Conservation (phyloP, 2,797 vertebrate genomes). For the Cyprinella venusta region DNA sequence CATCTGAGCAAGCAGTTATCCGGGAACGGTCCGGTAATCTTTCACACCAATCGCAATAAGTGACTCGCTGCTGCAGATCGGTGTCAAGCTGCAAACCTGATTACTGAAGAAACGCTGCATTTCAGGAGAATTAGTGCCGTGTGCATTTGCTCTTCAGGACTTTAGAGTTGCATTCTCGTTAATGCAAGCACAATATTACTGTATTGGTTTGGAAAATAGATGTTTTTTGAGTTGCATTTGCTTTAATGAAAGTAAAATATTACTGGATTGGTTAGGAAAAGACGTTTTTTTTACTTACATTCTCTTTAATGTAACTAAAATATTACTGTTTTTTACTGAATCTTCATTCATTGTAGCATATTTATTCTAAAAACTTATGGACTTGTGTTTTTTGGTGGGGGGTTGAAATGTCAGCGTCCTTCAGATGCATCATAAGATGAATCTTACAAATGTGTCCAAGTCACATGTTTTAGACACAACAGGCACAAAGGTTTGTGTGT, state of each 20-base stretch:
- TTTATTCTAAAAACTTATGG: not conserved
- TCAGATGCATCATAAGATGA: no score
- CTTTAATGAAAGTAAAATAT: no score
- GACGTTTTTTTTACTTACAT: no score
- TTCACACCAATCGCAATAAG: constrained; percentile 17
- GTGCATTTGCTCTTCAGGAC: not conserved
- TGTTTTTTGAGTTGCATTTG: not conserved
- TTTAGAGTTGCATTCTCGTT: not conserved
- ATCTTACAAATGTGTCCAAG: no score
- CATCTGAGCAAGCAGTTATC: constrained; percentile 14
- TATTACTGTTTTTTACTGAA: no score
- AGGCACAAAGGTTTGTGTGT: no score
- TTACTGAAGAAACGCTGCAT: constrained; percentile 12
- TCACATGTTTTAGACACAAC: no score
- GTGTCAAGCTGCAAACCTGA: constrained; percentile 16
- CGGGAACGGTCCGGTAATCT: constrained; percentile 9
- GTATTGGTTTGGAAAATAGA: not conserved
- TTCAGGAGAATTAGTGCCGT: not conserved
- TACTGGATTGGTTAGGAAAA: no score
- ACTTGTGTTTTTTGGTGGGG: no score
- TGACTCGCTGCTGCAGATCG: not conserved
- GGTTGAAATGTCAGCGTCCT: no score
- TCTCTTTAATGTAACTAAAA: no score
- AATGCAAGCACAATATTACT: not conserved
- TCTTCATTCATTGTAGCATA: not conserved